Conservation (phyloP, 2,113 vertebrate genomes). For the Symphodus melops region DNA sequence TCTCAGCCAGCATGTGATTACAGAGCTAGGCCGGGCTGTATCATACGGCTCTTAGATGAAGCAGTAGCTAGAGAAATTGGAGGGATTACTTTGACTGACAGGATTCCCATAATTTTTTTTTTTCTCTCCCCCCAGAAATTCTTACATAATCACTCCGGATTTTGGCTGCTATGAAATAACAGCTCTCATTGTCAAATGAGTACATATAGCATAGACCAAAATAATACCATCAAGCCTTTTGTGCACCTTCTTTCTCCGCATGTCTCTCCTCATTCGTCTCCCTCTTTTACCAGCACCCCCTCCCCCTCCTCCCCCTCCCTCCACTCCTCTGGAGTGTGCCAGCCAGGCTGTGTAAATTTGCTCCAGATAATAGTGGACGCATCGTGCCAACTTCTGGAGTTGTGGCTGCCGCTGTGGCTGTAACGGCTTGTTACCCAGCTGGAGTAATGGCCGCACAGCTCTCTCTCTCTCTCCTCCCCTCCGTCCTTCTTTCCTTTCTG, state of each 20-base stretch:
- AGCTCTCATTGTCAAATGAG: slow-evolving; percentile 60
- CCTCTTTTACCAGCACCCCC: not conserved
- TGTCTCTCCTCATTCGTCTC: slow-evolving; percentile 2
- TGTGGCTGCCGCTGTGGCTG: slow-evolving; percentile 69
- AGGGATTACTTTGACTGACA: slow-evolving; percentile 77
- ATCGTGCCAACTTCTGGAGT: slow-evolving; percentile 70
- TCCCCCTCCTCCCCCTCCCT: not conserved
- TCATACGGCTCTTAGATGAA: slow-evolving; percentile 63
- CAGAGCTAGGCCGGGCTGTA: slow-evolving; percentile 45
- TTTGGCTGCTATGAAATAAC: slow-evolving; percentile 61
- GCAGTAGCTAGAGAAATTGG: slow-evolving; percentile 67
- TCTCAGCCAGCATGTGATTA: slow-evolving; percentile 68
- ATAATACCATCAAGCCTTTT: slow-evolving; percentile 26
- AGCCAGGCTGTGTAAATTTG: slow-evolving; percentile 71
- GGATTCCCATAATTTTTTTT: slow-evolving; percentile 52
- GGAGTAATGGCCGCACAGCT: slow-evolving; percentile 65
- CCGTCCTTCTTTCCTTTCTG: slow-evolving; percentile 7
- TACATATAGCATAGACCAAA: slow-evolving; percentile 37
- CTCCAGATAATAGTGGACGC: slow-evolving; percentile 72
- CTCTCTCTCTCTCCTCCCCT: slow-evolving; percentile 39
- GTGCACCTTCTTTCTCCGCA: slow-evolving; percentile 31
- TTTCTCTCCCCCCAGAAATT: slow-evolving; percentile 24
- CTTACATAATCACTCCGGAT: slow-evolving; percentile 58
- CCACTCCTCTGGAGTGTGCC: slow-evolving; percentile 16
- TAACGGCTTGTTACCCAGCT: slow-evolving; percentile 77